Conservation (phyloP, 2,113 vertebrate genomes). For the Trichechus manatus region DNA sequence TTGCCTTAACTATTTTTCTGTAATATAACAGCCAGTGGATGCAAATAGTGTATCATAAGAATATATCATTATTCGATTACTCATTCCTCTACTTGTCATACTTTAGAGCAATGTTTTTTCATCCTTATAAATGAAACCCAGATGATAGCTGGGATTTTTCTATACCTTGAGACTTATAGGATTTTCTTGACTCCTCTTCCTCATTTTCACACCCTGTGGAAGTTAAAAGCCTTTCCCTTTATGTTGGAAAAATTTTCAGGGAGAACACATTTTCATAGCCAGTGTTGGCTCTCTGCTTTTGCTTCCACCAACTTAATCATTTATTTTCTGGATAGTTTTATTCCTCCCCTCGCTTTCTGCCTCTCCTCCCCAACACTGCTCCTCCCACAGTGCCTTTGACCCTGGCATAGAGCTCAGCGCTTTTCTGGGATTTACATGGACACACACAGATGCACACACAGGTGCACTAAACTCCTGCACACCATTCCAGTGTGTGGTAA, state of each 20-base stretch:
- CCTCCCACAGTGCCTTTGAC: background rate
- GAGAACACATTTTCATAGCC: too few relatives aligned
- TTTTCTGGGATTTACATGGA: background rate
- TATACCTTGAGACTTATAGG: background rate
- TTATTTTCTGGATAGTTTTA: background rate
- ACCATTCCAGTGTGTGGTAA: rapidly evolving
- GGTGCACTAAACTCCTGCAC: background rate
- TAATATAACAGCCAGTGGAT: background rate
- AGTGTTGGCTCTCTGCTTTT: background rate
- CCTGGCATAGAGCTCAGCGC: background rate
- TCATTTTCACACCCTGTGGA: background rate
- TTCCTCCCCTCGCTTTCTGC: background rate
- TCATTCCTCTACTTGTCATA: background rate
- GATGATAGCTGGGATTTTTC: background rate
- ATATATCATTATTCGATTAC: background rate
- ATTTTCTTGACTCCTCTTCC: background rate
- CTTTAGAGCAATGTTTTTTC: background rate
- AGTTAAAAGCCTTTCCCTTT: background rate
- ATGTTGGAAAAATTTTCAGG: background rate
- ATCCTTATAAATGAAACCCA: background rate
- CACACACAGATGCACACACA: background rate
- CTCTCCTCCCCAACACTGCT: background rate
- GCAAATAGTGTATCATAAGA: background rate
- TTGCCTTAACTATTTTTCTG: background rate
- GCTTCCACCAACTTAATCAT: background rate